Evolutionary conservation across 2,113 vertebrate genomes (phyloP).

Genomic region (Psittacara wagleri): DNA sequence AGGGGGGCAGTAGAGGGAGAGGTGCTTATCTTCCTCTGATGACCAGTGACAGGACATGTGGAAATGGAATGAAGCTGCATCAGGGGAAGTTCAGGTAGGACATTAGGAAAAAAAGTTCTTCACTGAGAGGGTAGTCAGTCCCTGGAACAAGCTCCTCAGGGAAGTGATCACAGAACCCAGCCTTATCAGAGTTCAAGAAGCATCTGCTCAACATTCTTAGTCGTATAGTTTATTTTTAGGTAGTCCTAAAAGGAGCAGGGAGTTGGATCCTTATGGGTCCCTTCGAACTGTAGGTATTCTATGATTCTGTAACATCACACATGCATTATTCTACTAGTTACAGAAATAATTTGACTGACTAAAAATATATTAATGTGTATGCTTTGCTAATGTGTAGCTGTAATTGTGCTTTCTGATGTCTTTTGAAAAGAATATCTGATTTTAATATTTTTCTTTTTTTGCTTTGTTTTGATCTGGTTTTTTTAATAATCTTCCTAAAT

Average conservation of each 20-base stretch:
- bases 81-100: neutral
- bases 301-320: neutral
- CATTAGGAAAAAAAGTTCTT: neutral
- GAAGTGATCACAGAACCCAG: neutral
- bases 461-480: neutral
- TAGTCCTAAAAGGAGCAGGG: neutral
- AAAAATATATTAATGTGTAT: neutral
- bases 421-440: neutral
- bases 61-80: neutral
- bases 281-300: neutral
- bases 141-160: neutral
- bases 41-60: neutral
- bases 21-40: neutral
- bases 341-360: neutral
- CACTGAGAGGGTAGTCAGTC: neutral
- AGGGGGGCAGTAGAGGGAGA: rapidly evolving
- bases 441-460: neutral
- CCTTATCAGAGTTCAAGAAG: neutral
- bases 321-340: neutral
- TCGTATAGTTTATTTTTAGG: neutral
- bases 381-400: neutral
- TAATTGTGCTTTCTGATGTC: neutral
- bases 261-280: neutral
- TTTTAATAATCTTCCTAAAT: neutral
- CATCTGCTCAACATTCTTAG: neutral